phyloP scores from a whole-genome alignment of 2,888 invertebrate species.

The Nemoura dubitans region DNA sequence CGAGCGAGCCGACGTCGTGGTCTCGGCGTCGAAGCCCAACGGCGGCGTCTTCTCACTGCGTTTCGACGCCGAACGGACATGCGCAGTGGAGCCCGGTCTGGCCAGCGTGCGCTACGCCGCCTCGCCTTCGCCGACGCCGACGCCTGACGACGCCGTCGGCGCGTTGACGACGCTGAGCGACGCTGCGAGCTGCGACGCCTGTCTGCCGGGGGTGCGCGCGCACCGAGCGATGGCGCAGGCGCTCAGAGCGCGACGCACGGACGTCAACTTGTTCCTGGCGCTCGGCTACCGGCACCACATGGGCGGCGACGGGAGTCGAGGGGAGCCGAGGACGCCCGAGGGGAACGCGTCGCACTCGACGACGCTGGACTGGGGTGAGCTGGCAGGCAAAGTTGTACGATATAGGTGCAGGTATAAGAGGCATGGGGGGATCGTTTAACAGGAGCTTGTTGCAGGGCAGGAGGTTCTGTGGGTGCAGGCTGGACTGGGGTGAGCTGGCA shows the following conservation, averaged over 20 bases:
- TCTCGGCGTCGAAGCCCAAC: conserved; percentile 67
- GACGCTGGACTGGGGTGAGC: no score
- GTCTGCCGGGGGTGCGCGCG: conserved; percentile 68
- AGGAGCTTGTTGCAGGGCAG: no score
- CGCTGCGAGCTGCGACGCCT: conserved; percentile 59
- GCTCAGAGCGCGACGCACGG: conserved; percentile 56
- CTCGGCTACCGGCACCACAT: neutral
- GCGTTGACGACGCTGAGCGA: conserved; percentile 57
- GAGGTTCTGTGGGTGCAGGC: no score
- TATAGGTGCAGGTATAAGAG: no score
- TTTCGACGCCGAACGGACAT: conserved; percentile 59
- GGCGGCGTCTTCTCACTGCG: conserved; percentile 68
- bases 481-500: no score
- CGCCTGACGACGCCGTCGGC: neutral
- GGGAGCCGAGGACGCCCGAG: no score
- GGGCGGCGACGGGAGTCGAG: no score
- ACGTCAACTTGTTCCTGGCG: conserved; percentile 53
- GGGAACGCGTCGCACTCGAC: no score
- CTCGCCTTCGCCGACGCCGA: neutral
- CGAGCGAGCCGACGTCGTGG: conserved; percentile 78
- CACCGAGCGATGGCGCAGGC: conserved; percentile 64
- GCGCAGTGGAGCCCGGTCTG: conserved; percentile 53
- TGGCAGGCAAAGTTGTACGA: no score
- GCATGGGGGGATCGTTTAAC: no score
- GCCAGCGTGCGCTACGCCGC: conserved; percentile 63